Base-by-base conservation (phyloP, 2,888 invertebrate species). In the Sphecodes monilicornis region DNA sequence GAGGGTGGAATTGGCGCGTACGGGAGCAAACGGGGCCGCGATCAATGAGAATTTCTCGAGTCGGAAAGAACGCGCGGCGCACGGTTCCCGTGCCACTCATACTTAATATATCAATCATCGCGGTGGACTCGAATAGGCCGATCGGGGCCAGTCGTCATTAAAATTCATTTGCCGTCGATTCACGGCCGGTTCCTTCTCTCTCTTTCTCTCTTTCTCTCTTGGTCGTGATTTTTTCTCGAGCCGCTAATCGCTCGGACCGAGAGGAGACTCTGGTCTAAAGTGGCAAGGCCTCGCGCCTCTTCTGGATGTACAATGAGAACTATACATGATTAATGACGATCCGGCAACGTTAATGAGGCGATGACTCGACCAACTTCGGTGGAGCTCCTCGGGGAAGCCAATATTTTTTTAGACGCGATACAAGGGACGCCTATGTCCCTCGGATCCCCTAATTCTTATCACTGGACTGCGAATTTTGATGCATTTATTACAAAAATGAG, bases 321-420 rank as follows among this genome's bases (percentile, higher is more conserved):
- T 85, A 88, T 89, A 86, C 86, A 94, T 94, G 94, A 94, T 94
- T 94, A 94, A 94, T 94, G 94, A 92, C 92, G 90, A 93, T 92
- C 88, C 84, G 80, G 92, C 85, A 89, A 91, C 92, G 93, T 94
- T 94, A 94, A 93, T 93, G 93, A 93, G 90, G 92, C 93, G 93
- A 92, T 94, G 94, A 94, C 94, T 94, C 91, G 93, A 86, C 93
- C 91, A 91, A 92, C 93, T 93, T 94, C 93, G 94, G 93, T 93
- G 92, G 93, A 93, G 66, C 90, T 92, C 92, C 92, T 92, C 89
- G 86, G 87, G 46, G 73, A 41, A 84, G 43, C 60, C 71, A n/a
- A 43, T 60, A 74, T 84, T 85, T 84, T 78, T 68, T 70, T 85
- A 22, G 26, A 13, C 57, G 64, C 29, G 36, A 54, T 29, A 18